Conservation (phyloP, 2,113 vertebrate genomes). For the Otis tarda region DNA sequence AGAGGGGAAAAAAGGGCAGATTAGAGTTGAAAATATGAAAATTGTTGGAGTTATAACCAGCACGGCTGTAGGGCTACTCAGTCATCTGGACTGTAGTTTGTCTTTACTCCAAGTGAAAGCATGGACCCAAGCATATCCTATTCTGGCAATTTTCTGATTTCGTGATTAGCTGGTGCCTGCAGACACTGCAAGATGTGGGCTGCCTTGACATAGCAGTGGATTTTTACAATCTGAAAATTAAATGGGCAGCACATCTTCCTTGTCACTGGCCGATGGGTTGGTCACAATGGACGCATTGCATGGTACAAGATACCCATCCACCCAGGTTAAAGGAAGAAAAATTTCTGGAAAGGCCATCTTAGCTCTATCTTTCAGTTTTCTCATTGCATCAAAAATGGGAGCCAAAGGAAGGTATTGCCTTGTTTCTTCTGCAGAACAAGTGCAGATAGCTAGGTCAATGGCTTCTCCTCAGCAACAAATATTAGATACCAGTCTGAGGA, state of each 20-base stretch:
- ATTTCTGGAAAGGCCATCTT: background rate
- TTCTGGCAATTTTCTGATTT: background rate
- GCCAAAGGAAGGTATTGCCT: background rate
- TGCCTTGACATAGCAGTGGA: background rate
- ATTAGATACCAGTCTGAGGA: background rate
- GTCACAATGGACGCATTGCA: background rate
- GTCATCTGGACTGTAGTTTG: background rate
- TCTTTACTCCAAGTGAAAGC: background rate
- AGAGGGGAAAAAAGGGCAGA: background rate
- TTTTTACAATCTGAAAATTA: background rate
- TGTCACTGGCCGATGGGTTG: background rate
- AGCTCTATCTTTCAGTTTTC: background rate
- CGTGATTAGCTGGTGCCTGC: background rate
- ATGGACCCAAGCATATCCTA: accelerated
- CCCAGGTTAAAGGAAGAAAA: background rate
- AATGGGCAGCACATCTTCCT: background rate
- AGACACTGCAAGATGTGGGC: background rate
- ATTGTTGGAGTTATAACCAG: background rate
- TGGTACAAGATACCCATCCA: background rate
- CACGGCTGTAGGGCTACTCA: background rate
- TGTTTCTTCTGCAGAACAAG: background rate
- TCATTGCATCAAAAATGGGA: background rate
- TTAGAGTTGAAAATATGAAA: background rate
- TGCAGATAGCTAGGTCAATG: background rate
- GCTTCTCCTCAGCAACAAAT: background rate